Evolutionary conservation across 2,888 invertebrate genomes (phyloP), one percentile per base, ranked within the genome.

Genomic region (Tethea ocularis): DNA sequence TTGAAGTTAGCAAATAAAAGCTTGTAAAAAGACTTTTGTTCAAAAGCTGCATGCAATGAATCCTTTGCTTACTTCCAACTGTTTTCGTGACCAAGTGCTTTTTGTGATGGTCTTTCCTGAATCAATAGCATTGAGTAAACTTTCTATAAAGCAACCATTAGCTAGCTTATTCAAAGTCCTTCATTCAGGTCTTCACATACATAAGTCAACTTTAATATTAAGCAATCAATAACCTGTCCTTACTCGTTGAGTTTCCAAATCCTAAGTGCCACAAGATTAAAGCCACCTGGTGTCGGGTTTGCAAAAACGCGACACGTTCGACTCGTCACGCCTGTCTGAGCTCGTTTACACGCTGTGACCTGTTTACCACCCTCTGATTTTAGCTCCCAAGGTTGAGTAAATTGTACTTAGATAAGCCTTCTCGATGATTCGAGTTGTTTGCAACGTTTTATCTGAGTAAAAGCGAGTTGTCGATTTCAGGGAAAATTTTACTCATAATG

Each of bases 251-350:
- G 57, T 65, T 29, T 52, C 57, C 59, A 86, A 87, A 88, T 87
- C 89, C 86, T 86, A 80, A 89, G 89, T 89, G 89, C 84, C 66
- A 57, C 64, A 65, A 76, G 84, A 86, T 88, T 87, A 87, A 78
- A 75, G 65, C 71, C 62, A 68, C 86, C 84, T 33, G 87, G 87
- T 88, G 86, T 77, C 79, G 74, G 69, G 69, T 70, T 68, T 72
- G 33, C 54, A 78, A 80, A 83, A 84, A 83, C 81, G 82, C 80
- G 89, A 89, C 90, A 88, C 82, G 88, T 87, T 83, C 77, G 69
- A 72, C 61, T 77, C 79, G 64, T 83, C 78, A 88, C 89, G 91
- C 82, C 74, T 91, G 92, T 91, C 92, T 86, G 82, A 82, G 75
- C 85, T 84, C 79, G 80, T 92, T 90, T 88, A 77, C 68, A 69